phyloP scores from a whole-genome alignment of 2,113 vertebrate genomes.

The Bettongia penicillata region DNA sequence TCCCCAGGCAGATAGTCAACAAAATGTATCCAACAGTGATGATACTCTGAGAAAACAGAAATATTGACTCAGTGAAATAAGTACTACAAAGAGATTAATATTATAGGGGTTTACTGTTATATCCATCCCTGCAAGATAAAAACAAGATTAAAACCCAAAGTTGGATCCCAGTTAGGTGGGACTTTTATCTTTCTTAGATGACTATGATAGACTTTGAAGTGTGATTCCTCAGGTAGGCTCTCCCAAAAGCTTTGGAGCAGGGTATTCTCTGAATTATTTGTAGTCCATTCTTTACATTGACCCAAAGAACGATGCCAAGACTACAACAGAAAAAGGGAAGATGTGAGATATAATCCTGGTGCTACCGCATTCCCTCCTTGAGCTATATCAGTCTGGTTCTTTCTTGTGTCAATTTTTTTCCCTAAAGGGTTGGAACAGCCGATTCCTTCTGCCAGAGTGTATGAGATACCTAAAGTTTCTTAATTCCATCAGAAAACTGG shows the following conservation, averaged over 20 bases:
- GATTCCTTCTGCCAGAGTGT: not conserved
- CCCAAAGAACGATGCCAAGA: not conserved
- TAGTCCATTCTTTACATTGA: not conserved
- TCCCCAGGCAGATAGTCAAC: conserved; percentile 60
- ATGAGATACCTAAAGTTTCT: not conserved
- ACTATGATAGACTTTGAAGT: not conserved
- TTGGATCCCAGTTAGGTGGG: not conserved
- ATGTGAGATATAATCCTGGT: not conserved
- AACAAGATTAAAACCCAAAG: not conserved
- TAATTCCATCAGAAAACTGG: not conserved
- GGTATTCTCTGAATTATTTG: not conserved
- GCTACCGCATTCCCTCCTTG: not conserved
- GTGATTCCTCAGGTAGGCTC: not conserved
- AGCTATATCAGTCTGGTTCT: not conserved
- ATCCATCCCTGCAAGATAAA: not conserved
- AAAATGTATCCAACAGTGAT: conserved; percentile 78
- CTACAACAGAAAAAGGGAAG: not conserved
- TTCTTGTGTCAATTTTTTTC: not conserved
- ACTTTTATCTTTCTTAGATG: not conserved
- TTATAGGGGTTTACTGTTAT: not conserved
- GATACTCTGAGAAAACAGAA: conserved; percentile 75
- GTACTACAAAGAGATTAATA: not conserved
- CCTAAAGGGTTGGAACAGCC: not conserved
- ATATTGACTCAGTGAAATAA: conserved; percentile 14
- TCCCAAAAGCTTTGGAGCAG: not conserved